Percentiles rank a stretch among this genome's conserved stretches.
phyloP scores from a whole-genome alignment of 2,888 invertebrate genomes.

The Cephus runcator region DNA sequence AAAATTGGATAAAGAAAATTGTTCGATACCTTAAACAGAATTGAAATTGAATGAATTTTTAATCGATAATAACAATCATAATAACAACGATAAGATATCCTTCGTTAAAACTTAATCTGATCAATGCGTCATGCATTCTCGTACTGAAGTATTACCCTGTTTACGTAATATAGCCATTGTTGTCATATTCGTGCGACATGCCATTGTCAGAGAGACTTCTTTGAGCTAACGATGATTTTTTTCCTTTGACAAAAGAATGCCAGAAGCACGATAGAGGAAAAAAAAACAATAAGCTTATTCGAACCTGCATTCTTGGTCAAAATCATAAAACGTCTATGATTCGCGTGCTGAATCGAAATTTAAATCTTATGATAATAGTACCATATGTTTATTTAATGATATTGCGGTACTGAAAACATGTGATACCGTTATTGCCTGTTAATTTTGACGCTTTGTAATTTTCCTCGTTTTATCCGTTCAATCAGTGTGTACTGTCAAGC shows the following conservation, averaged over 20 bases:
- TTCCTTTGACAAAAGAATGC: neutral
- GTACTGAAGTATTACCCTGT: neutral
- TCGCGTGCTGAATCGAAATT: neutral
- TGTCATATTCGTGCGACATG: neutral
- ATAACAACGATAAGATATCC: neutral
- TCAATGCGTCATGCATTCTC: neutral
- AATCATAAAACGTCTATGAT: neutral
- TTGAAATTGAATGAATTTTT: neutral
- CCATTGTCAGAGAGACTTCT: neutral
- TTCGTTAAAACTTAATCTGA: neutral
- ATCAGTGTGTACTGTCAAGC: neutral
- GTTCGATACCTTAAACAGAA: neutral
- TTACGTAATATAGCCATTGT: neutral
- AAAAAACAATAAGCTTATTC: neutral
- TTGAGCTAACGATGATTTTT: neutral
- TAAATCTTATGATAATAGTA: neutral
- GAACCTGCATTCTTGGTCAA: neutral
- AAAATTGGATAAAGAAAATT: neutral
- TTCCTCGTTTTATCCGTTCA: neutral
- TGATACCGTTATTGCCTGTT: neutral
- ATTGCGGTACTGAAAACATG: neutral
- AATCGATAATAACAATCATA: neutral
- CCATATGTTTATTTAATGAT: neutral
- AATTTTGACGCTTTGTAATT: neutral
- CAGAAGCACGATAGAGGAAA: neutral